Conservation (phyloP, 1,140 invertebrate genomes). For the Drosophila pachea region DNA sequence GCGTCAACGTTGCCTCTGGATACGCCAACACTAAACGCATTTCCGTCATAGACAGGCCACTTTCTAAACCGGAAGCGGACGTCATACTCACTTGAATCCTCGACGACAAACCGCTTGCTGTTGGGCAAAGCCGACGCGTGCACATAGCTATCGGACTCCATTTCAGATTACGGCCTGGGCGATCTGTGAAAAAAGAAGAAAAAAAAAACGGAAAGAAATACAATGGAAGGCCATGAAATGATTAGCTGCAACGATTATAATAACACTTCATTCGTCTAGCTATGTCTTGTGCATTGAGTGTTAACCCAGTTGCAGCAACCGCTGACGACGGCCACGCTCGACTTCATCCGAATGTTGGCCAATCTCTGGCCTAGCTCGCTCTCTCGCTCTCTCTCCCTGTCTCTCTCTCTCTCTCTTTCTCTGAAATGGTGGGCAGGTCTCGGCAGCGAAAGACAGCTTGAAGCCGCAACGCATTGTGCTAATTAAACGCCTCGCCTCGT, state of each 20-base stretch:
- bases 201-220: not conserved
- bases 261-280: conserved; percentile 8
- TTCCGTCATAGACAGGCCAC: conserved; percentile 39
- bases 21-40: conserved; percentile 34
- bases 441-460: not conserved
- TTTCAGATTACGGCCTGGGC: conserved; percentile 21
- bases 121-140: conserved; percentile 54
- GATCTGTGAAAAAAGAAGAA: conserved; percentile 17
- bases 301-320: conserved; percentile 64
- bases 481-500: conserved; percentile 46
- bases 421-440: conserved; percentile 51
- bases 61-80: conserved; percentile 61
- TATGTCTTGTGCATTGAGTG: conserved; percentile 25
- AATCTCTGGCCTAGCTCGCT: conserved; percentile 30
- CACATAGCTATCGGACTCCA: conserved; percentile 54
- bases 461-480: conserved; percentile 11
- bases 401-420: no score
- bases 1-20: not conserved
- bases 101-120: conserved; percentile 70
- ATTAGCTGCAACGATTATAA: conserved; percentile 9
- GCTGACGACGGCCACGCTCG: conserved; percentile 54
- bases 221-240: conserved; percentile 44
- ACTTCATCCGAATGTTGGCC: conserved; percentile 59
- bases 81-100: conserved; percentile 71
- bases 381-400: not conserved